Percentiles rank a stretch among this genome's conserved stretches.
Conservation (phyloP, 2,888 invertebrate species). For the Ceramica pisi region DNA sequence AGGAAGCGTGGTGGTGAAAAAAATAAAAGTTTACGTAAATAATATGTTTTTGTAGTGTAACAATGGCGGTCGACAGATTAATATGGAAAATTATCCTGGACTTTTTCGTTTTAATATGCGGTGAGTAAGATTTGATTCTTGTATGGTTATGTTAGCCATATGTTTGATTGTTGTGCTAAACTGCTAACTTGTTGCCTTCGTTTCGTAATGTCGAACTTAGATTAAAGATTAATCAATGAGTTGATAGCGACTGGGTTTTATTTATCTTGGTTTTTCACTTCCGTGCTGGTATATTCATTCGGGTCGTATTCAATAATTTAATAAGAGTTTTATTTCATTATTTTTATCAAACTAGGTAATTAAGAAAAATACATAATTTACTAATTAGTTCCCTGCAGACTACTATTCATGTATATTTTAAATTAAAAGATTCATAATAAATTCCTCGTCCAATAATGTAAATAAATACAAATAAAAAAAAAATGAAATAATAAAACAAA, state of each 20-base stretch:
- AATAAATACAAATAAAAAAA: too few relatives aligned
- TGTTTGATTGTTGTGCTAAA: constrained; percentile 24
- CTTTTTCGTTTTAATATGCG: constrained; percentile 76
- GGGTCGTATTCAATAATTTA: too few relatives aligned
- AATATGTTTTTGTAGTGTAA: constrained; percentile 55
- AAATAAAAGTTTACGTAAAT: constrained; percentile 43
- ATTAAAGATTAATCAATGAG: constrained; percentile 23
- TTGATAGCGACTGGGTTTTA: constrained; percentile 22
- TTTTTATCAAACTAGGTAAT: not conserved
- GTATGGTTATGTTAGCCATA: constrained; percentile 21
- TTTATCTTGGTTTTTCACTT: constrained; percentile 12
- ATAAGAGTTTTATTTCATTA: not conserved
- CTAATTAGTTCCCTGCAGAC: not conserved
- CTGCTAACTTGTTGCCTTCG: constrained; percentile 23
- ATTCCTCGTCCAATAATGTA: too few relatives aligned
- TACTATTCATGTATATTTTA: too few relatives aligned
- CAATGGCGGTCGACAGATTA: constrained; percentile 76
- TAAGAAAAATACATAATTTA: not conserved
- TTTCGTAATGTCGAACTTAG: constrained; percentile 18
- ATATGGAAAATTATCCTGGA: constrained; percentile 83
- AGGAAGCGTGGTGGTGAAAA: constrained; percentile 26
- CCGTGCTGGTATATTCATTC: not conserved
- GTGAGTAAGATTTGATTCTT: constrained; percentile 73
- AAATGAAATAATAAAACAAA: too few relatives aligned
- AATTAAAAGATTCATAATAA: too few relatives aligned